Percentiles rank a stretch among this genome's conserved stretches.
Evolutionary conservation across 2,888 invertebrate genomes (phyloP).

Genomic region (Chrysodeixis includens): DNA sequence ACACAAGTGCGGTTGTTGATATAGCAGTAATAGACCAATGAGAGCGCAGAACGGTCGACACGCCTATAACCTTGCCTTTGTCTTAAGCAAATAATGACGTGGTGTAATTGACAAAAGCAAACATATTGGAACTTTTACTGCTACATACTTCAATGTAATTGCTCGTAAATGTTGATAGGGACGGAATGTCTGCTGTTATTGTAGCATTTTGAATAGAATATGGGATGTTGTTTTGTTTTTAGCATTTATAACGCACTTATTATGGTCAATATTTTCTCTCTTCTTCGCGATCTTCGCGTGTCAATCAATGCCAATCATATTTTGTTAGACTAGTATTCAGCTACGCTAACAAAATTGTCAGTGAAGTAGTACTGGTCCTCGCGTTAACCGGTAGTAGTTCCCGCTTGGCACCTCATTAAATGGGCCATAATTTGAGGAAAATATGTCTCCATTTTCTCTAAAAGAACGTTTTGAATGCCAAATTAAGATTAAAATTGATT

Average conservation of each 20-base stretch:
- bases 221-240: too few relatives aligned
- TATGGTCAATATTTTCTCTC: too few relatives aligned
- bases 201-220: neutral
- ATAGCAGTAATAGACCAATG: slow-evolving; percentile 48
- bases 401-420: too few relatives aligned
- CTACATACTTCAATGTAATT: neutral
- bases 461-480: neutral
- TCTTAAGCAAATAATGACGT: slow-evolving; percentile 49
- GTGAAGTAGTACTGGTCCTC: too few relatives aligned
- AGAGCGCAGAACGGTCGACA: slow-evolving; percentile 43
- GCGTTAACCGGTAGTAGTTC: too few relatives aligned
- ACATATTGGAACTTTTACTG: neutral
- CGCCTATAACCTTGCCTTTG: slow-evolving; percentile 50
- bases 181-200: neutral
- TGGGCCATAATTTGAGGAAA: too few relatives aligned
- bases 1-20: slow-evolving; percentile 50
- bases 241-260: too few relatives aligned
- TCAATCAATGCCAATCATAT: too few relatives aligned
- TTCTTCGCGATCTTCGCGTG: too few relatives aligned
- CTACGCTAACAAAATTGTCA: too few relatives aligned
- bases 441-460: too few relatives aligned
- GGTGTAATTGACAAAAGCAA: slow-evolving; percentile 29
- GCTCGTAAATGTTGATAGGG: neutral
- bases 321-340: too few relatives aligned
- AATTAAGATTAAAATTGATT: neutral